Conservation (phyloP, 1,140 invertebrate genomes). For the Neotoxoptera formosana region DNA sequence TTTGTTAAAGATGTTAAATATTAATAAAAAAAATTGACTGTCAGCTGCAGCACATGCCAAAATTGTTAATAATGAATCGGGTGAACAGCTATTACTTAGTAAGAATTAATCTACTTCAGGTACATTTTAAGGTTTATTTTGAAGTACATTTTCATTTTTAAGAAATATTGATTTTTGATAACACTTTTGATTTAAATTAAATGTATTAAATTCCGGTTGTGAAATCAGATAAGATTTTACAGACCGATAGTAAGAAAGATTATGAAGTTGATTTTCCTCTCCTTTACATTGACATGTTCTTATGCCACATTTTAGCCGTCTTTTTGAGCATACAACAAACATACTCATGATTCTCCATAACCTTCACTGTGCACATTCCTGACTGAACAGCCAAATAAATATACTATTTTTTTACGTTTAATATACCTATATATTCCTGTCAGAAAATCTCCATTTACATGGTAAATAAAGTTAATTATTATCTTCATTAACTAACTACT, state of each 20-base stretch:
- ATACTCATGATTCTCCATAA: background rate
- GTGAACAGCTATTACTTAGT: background rate
- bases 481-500: too few relatives aligned
- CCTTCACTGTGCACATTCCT: background rate
- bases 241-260: too few relatives aligned
- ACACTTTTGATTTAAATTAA: too few relatives aligned
- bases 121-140: background rate
- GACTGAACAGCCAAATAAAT: background rate
- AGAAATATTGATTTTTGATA: background rate
- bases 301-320: too few relatives aligned
- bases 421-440: background rate
- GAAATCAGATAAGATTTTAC: too few relatives aligned
- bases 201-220: too few relatives aligned
- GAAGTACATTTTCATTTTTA: background rate
- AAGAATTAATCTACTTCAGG: background rate
- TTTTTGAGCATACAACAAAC: background rate
- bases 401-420: background rate
- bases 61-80: too few relatives aligned
- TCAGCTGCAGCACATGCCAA: too few relatives aligned
- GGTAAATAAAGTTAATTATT: background rate
- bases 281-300: too few relatives aligned
- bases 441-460: background rate
- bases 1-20: too few relatives aligned
- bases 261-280: too few relatives aligned
- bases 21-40: background rate